Base-by-base conservation (phyloP, 1,140 invertebrate species). In the Chironomus tepperi region DNA sequence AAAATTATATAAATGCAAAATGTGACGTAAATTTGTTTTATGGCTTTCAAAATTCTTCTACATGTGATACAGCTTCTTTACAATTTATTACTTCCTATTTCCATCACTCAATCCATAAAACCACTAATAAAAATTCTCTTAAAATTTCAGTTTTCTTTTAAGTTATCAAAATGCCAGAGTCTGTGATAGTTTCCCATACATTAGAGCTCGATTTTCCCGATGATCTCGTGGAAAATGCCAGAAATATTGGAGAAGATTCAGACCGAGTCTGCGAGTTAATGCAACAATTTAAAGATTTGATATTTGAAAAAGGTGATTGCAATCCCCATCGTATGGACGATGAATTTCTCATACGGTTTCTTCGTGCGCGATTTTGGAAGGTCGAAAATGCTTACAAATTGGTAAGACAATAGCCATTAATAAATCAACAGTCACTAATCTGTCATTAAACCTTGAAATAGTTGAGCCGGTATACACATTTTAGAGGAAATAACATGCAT, bases 361-460 rank as follows among this genome's bases (percentile, higher is more conserved):
- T 97, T 42, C 85, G 94, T 76, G 92, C 92, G 0, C 86, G 93
- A 76, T 89, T 90, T 80, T 96, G 94, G 81, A 88, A 92, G 79
- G 85, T 93, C 2, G 88, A 90, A 80, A 85, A 88, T 76, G 90
- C 94, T 0, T 92, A 96, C 81, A 88, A 88, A 84, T 83, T 97
- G 87, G 91, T 93, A 82, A 87, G 85, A 77, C 42, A 47, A 42
- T 8, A 75, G 9, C 34, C 73, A 1, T 64, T 12, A 12, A 73
- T 5, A 15, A 21, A 73, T 73, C 47, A 10, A 73, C 75, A 47
- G 74, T 75, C 43, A 77, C 43, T 16, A 74, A 73, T 74, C 42
- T 65, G 21, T 67, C 12, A 42, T 15, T 19, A 42, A 74, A 75
- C 3, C 75, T 75, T 73, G 57, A 65, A 43, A 74, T 75, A 93